Conservation (phyloP, 2,888 invertebrate genomes). For the Embidobia sp. region DNA sequence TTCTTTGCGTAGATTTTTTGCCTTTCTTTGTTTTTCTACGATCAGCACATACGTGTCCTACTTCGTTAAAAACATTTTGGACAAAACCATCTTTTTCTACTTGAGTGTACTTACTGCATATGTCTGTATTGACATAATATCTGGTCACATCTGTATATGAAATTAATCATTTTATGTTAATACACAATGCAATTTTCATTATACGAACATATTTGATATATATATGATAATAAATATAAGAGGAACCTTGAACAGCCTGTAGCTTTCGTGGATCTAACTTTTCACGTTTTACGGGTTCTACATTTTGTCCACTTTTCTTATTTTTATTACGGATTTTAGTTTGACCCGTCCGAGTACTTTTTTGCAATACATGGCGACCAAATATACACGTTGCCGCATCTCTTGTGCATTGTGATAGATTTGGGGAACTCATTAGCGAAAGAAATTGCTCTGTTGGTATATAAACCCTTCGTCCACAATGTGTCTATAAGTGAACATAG, state of each 20-base stretch:
- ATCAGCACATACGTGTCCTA: not conserved
- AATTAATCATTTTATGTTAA: not conserved
- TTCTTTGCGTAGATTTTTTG: too few relatives aligned
- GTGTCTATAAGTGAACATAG: too few relatives aligned
- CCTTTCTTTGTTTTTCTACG: not conserved
- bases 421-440: conserved; percentile 4
- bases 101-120: not conserved
- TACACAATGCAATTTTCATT: too few relatives aligned
- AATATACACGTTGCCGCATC: conserved; percentile 8
- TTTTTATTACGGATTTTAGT: not conserved
- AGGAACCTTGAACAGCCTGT: conserved; percentile 15
- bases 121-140: not conserved
- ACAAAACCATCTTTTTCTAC: not conserved
- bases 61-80: not conserved
- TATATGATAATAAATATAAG: not conserved
- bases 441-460: not conserved
- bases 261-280: conserved; percentile 12
- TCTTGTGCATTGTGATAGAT: not conserved
- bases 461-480: conserved; percentile 6
- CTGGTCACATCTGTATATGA: not conserved
- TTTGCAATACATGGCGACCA: conserved; percentile 2
- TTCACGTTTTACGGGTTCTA: not conserved
- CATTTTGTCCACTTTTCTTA: not conserved
- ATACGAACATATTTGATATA: not conserved
- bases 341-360: conserved; percentile 3